These are phyloP conservation scores for Palloptera scutellata DNA, from an alignment of 2,888 invertebrate genomes.

Conservation along the genomic window DNA sequence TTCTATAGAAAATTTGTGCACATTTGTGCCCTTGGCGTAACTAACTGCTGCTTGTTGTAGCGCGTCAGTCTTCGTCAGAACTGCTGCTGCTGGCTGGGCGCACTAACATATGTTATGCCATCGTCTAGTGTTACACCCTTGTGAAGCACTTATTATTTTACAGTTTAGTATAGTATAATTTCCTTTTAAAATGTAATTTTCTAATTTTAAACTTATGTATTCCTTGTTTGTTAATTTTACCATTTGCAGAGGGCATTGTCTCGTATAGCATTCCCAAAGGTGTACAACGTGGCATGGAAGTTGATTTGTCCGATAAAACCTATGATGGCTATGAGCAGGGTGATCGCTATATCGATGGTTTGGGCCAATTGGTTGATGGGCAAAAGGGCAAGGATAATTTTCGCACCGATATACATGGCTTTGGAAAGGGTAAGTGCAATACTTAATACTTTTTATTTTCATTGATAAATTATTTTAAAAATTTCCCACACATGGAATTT, in stretches of 20 bases:
- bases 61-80: slow-evolving; percentile 53
- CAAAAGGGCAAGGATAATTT: slow-evolving; percentile 79
- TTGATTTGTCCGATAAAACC: slow-evolving; percentile 79
- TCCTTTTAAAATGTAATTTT: slow-evolving; percentile 26
- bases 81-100: slow-evolving; percentile 6
- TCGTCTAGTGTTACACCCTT: slow-evolving; percentile 45
- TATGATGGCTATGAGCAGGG: slow-evolving; percentile 78
- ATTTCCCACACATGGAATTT: slow-evolving; percentile 9
- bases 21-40: not conserved
- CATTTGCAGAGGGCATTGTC: slow-evolving; percentile 74
- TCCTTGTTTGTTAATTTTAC: not conserved
- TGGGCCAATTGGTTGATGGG: slow-evolving; percentile 83
- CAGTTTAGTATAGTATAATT: slow-evolving; percentile 11
- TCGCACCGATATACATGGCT: slow-evolving; percentile 71
- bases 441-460: not conserved
- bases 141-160: too few relatives aligned
- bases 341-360: slow-evolving; percentile 72
- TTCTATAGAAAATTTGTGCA: too few relatives aligned
- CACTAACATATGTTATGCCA: slow-evolving; percentile 33
- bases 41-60: slow-evolving; percentile 43
- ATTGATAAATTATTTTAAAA: slow-evolving; percentile 4
- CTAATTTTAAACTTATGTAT: slow-evolving; percentile 17
- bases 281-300: slow-evolving; percentile 73
- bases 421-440: slow-evolving; percentile 70
- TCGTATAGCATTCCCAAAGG: slow-evolving; percentile 83